Evolutionary conservation across 1,140 invertebrate genomes (phyloP).

Genomic region (Zaprionus ornatus): DNA sequence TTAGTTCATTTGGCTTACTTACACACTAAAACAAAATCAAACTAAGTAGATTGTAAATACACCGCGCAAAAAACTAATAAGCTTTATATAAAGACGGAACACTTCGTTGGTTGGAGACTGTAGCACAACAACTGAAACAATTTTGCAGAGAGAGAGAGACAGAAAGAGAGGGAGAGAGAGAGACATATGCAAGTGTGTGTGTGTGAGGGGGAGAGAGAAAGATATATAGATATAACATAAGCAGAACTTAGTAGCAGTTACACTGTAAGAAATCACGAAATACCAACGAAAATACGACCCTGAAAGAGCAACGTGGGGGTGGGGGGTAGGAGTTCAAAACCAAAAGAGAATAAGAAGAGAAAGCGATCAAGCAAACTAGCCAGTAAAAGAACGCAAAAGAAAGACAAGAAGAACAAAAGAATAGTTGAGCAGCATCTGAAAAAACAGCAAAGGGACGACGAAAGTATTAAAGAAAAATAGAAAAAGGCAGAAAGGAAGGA

Average conservation of each 20-base stretch:
- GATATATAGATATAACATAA: slow-evolving; percentile 3
- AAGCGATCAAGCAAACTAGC: background rate
- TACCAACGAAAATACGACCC: slow-evolving; percentile 25
- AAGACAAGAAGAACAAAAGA: background rate
- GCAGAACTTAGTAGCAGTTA: slow-evolving; percentile 18
- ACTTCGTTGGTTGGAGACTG: slow-evolving; percentile 51
- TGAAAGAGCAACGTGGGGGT: slow-evolving; percentile 13
- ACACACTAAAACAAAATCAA: slow-evolving; percentile 51
- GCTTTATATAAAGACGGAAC: slow-evolving; percentile 43
- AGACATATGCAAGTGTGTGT: slow-evolving; percentile 9
- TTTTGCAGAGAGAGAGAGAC: slow-evolving; percentile 15
- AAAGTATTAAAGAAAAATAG: background rate
- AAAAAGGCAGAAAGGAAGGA: background rate
- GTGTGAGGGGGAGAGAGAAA: slow-evolving; percentile 15
- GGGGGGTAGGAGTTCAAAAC: slow-evolving; percentile 10
- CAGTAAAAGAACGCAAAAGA: slow-evolving; percentile 15
- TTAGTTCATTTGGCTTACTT: slow-evolving; percentile 42
- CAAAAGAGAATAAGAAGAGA: slow-evolving; percentile 5
- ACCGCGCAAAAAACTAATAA: slow-evolving; percentile 34
- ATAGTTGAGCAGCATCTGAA: background rate
- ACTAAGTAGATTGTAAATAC: slow-evolving; percentile 36
- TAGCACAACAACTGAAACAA: slow-evolving; percentile 56
- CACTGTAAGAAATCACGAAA: slow-evolving; percentile 44
- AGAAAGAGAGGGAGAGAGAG: slow-evolving; percentile 16
- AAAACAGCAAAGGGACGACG: background rate